Evolutionary conservation across 2,113 vertebrate species (phyloP).

Genomic region (Sturnira hondurensis): DNA sequence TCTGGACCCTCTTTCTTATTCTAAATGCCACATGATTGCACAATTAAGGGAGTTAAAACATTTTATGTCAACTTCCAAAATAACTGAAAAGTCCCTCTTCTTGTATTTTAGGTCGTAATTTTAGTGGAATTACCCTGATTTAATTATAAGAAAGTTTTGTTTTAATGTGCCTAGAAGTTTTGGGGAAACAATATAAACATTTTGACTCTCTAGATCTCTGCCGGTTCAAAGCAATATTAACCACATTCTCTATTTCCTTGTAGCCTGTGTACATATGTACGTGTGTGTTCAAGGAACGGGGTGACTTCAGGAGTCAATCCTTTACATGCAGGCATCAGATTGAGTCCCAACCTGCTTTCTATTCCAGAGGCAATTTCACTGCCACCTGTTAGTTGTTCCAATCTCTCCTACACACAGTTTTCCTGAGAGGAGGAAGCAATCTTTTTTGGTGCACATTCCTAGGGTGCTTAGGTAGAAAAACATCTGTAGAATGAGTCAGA

Average conservation of each 20-base stretch:
- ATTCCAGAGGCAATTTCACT: not conserved
- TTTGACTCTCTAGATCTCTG: not conserved
- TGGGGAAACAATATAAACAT: not conserved
- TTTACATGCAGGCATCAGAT: not conserved
- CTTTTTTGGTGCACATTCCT: not conserved
- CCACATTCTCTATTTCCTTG: not conserved
- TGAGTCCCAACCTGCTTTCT: not conserved
- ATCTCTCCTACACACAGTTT: not conserved
- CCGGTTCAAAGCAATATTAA: not conserved
- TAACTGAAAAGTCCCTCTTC: not conserved
- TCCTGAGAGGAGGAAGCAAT: not conserved
- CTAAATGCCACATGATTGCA: constrained; percentile 33
- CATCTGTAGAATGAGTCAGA: not conserved
- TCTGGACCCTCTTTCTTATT: not conserved
- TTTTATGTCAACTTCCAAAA: not conserved
- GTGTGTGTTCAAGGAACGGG: accelerated
- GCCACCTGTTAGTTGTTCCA: not conserved
- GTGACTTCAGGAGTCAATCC: not conserved
- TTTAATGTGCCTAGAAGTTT: not conserved
- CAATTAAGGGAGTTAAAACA: constrained; percentile 41
- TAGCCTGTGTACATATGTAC: not conserved
- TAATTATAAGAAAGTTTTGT: not conserved
- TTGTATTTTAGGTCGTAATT: not conserved
- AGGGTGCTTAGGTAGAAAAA: not conserved
- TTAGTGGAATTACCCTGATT: not conserved